Base-by-base conservation (phyloP, 2,888 invertebrate genomes). In the Drosophila buzzatii region DNA sequence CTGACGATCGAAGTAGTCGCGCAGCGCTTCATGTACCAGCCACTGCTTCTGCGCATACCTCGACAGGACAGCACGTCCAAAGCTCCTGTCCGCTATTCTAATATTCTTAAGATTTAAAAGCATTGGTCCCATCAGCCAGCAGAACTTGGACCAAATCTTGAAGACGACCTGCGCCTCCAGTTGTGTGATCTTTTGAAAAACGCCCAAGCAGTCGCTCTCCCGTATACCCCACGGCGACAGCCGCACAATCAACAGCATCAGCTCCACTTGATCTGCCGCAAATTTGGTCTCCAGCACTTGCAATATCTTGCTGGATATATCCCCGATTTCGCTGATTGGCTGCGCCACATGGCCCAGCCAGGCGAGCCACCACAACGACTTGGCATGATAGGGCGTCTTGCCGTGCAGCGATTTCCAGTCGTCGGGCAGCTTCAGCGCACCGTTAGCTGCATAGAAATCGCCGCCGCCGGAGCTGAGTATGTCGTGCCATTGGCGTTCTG, bases 171-270 rank as follows among this genome's bases (percentile, higher is more conserved):
- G 88, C 82, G 89, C 91, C 79, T 92, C 92, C 76, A 90, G 67
- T 81, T 92, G 88, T 42, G 90, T 85, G 42, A 91, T 85, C 75
- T 91, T 91, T 57, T 89, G 91, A 66, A 92, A 92, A 45, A 92
- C 91, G 62, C 91, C 90, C 70, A 92, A 69, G 70, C 92, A 96
- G 94, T 98, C 98, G 6, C 96, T 96, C 89, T 97, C 97, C 23
- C 96, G 95, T 52, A 98, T 94, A 3, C 98, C 98, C 90, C 96
- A 95, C 62, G 96, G 95, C 9, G 97, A 95, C 4, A 96, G 95
- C 0, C 96, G 95, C 67, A 97, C 93, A 70, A 97, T 94, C 3
- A 97, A 95, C 42, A 97, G 93, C 60, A 97, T 95, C 58, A 94
- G 94, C 89, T 95, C 95, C 18, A 96, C 96, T 73, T 95, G 94